A percentile compares a stretch with the other conserved stretches of the same genome.
phyloP scores from a whole-genome alignment of 2,113 vertebrate genomes.

The Sula dactylatra region DNA sequence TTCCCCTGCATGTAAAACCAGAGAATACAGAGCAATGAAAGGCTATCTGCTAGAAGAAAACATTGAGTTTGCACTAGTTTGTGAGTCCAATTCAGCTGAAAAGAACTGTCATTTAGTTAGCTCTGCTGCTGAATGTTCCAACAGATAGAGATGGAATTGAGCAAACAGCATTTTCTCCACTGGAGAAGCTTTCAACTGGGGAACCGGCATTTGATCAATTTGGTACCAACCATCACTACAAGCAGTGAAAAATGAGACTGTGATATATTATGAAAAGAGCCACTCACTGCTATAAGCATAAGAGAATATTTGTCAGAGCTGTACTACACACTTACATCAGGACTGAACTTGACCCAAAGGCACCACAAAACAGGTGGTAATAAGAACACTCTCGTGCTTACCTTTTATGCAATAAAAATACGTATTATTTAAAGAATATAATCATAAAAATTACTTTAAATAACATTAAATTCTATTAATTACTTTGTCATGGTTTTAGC shows the following conservation, averaged over 20 bases:
- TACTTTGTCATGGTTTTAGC: too few species aligned
- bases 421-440: background rate
- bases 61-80: slow-evolving; percentile 38
- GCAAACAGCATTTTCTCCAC: background rate
- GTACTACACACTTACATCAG: background rate
- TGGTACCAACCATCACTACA: background rate
- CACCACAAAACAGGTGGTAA: background rate
- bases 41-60: slow-evolving; percentile 13
- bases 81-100: slow-evolving; percentile 6
- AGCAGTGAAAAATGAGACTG: background rate
- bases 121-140: slow-evolving; percentile 8
- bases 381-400: background rate
- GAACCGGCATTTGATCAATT: background rate
- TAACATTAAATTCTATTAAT: background rate
- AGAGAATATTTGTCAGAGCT: background rate
- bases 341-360: background rate
- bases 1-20: background rate
- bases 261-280: background rate
- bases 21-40: background rate
- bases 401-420: background rate
- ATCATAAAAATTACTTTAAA: background rate
- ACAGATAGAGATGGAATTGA: background rate
- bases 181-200: background rate
- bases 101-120: background rate
- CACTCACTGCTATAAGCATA: background rate